phyloP scores from a whole-genome alignment of 2,888 invertebrate genomes.

The Melinaea menophilus region DNA sequence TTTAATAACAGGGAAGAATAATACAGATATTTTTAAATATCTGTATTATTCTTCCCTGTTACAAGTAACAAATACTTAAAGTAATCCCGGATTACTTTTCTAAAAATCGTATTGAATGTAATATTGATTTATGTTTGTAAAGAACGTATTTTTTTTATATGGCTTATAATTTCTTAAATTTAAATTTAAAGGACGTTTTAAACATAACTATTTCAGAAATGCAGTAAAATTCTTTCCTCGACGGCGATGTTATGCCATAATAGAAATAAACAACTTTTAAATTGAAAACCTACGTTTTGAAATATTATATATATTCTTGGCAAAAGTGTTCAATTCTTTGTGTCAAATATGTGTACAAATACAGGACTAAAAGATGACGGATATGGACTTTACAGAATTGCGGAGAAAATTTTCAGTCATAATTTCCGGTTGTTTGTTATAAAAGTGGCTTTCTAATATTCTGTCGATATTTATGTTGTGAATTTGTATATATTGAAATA shows the following conservation, averaged over 20 bases:
- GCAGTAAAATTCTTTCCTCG: background rate
- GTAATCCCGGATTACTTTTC: too few species aligned
- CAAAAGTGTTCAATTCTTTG: background rate
- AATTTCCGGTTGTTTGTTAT: conserved; percentile 1
- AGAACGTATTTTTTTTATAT: too few species aligned
- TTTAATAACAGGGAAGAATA: background rate
- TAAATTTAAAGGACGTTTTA: too few species aligned
- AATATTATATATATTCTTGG: background rate
- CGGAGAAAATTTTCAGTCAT: background rate
- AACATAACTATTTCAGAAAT: too few species aligned
- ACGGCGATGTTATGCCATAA: background rate
- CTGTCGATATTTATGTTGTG: too few species aligned
- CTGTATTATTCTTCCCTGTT: too few species aligned
- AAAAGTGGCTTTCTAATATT: background rate
- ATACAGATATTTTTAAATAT: too few species aligned
- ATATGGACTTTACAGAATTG: background rate
- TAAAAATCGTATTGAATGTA: too few species aligned
- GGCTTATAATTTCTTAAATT: too few species aligned
- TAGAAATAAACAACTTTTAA: background rate
- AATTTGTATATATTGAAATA: too few species aligned
- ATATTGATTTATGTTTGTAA: too few species aligned
- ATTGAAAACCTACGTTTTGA: background rate
- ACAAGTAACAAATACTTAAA: too few species aligned
- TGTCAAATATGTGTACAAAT: background rate
- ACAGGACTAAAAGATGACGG: conserved; percentile 2